These are phyloP conservation scores for Microchrysa polita DNA, from an alignment of 2,888 invertebrate species.

Conservation along the genomic window DNA sequence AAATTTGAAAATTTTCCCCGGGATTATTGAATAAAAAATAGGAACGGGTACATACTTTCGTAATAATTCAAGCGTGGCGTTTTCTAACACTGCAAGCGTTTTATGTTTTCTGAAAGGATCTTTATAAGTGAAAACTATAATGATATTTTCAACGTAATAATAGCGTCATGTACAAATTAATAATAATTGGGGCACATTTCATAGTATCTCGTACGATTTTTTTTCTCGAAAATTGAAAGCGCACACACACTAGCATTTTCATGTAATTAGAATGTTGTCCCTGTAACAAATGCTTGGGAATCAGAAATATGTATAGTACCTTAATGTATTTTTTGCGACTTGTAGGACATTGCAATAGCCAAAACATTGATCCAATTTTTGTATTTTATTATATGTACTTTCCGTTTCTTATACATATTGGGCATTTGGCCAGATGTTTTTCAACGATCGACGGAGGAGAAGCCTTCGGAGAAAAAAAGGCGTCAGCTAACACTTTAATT, in stretches of 20 bases:
- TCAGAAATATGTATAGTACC: conserved; percentile 24
- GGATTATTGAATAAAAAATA: background rate
- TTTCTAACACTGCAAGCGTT: no score
- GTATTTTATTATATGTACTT: no score
- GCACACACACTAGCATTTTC: conserved; percentile 7
- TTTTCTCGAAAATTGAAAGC: conserved; percentile 10
- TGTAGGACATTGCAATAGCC: conserved; percentile 28
- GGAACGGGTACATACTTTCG: no score
- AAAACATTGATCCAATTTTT: conserved; percentile 11
- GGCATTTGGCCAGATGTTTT: conserved; percentile 39
- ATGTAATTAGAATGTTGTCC: conserved; percentile 28
- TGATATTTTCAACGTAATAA: background rate
- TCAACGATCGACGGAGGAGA: conserved; percentile 22
- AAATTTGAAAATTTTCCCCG: background rate
- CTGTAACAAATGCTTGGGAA: conserved; percentile 21
- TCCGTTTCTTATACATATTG: conserved; percentile 20
- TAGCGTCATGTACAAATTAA: background rate
- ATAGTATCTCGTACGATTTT: conserved; percentile 1
- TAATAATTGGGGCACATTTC: conserved; percentile 23
- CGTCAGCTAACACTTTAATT: conserved; percentile 6
- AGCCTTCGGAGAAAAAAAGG: background rate
- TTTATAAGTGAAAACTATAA: background rate
- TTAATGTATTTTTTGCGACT: background rate
- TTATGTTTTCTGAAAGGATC: conserved; percentile 2
- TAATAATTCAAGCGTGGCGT: background rate